Evolutionary conservation across 2,888 invertebrate species (phyloP).

Genomic region (Hypomecis punctinalis): DNA sequence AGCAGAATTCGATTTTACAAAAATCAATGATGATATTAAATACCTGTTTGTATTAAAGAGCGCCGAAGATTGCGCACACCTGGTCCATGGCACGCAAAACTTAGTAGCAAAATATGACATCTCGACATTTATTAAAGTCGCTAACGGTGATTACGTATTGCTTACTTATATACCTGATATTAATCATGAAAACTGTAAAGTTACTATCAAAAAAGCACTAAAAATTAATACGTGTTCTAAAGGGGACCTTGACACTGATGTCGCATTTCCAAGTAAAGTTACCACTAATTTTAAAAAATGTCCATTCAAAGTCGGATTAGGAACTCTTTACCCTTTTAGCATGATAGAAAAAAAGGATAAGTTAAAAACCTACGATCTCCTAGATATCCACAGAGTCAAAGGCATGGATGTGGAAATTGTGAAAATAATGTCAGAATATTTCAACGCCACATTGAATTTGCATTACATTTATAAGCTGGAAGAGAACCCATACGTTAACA

Average conservation of each 20-base stretch:
- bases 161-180: constrained; percentile 56
- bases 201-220: constrained; percentile 39
- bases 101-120: constrained; percentile 50
- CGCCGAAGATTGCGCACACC: constrained; percentile 29
- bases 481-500: constrained; percentile 50
- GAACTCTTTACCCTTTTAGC: constrained; percentile 61
- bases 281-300: constrained; percentile 60
- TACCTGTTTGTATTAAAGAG: constrained; percentile 54
- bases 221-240: constrained; percentile 57
- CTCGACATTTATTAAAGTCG: constrained; percentile 52
- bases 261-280: constrained; percentile 56
- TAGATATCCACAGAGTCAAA: constrained; percentile 41
- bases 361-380: constrained; percentile 54
- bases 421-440: constrained; percentile 61
- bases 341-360: constrained; percentile 50
- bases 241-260: constrained; percentile 34
- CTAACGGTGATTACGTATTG: constrained; percentile 39
- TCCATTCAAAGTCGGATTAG: constrained; percentile 64
- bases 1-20: constrained; percentile 38
- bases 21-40: constrained; percentile 45
- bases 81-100: constrained; percentile 44
- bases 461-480: constrained; percentile 57
- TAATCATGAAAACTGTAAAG: constrained; percentile 54
- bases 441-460: constrained; percentile 61
- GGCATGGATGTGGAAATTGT: constrained; percentile 68